These are phyloP conservation scores for Meriones unguiculatus DNA, from an alignment of 2,113 vertebrate genomes.

Conservation along the genomic window DNA sequence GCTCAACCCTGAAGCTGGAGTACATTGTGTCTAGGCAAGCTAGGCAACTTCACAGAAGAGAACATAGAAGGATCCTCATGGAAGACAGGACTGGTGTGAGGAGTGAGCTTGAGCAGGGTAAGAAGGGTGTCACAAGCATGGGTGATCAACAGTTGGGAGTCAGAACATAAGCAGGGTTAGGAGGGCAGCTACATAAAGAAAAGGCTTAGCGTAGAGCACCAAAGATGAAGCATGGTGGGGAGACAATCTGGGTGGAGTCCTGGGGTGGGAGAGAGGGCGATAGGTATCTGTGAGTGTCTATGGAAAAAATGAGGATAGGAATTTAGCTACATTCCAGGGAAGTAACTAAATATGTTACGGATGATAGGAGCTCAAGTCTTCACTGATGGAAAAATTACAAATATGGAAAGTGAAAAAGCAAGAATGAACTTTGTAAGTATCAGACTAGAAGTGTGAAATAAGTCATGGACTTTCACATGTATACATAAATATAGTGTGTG, in stretches of 20 bases:
- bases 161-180: background rate
- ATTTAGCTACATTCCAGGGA: background rate
- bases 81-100: no score
- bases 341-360: slow-evolving; percentile 7
- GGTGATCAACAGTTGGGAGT: background rate
- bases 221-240: background rate
- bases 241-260: background rate
- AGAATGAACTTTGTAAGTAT: background rate
- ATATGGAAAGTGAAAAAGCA: slow-evolving; percentile 39
- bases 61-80: background rate
- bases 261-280: background rate
- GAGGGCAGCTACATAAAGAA: background rate
- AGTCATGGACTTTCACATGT: background rate
- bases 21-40: background rate
- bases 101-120: background rate
- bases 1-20: background rate
- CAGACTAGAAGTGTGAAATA: background rate
- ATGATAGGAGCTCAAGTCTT: slow-evolving; percentile 35
- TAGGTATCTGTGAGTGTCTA: background rate
- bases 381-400: slow-evolving; percentile 42
- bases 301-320: background rate
- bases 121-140: background rate
- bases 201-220: background rate
- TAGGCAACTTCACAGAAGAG: fast-evolving
- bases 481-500: background rate